phyloP scores from a whole-genome alignment of 2,888 invertebrate species.

The Eilema caniola region DNA sequence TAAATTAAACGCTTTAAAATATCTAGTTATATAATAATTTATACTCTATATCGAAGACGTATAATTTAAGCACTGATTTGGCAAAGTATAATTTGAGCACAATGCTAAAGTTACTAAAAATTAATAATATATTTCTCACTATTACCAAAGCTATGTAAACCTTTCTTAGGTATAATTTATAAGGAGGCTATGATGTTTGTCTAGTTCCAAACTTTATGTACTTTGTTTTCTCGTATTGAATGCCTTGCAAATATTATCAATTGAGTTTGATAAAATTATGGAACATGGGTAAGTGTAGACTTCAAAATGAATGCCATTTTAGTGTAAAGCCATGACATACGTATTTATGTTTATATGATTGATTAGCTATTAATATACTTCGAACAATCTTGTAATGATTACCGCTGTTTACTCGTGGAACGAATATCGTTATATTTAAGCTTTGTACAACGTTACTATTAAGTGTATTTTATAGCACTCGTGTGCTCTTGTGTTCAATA shows the following conservation, averaged over 20 bases:
- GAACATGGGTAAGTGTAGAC: conserved; percentile 1
- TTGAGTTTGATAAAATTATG: no score
- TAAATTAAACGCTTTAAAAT: background rate
- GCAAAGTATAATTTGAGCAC: conserved; percentile 18
- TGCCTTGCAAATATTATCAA: conserved; percentile 12
- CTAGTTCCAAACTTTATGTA: conserved; percentile 54
- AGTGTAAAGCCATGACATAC: conserved; percentile 15
- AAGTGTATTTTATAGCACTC: conserved; percentile 65
- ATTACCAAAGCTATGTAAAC: conserved; percentile 66
- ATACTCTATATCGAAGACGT: background rate
- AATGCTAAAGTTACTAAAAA: conserved; percentile 32
- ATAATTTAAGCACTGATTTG: background rate
- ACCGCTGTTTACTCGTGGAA: conserved; percentile 35
- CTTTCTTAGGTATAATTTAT: conserved; percentile 52
- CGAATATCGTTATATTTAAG: conserved; percentile 53
- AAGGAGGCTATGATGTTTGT: conserved; percentile 67
- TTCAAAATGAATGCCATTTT: conserved; percentile 12
- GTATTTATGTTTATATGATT: conserved; percentile 14
- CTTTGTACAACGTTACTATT: conserved; percentile 57
- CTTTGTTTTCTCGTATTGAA: conserved; percentile 1
- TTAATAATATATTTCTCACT: conserved; percentile 45
- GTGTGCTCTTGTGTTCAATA: conserved; percentile 75
- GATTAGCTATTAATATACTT: conserved; percentile 10
- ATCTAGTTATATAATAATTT: background rate
- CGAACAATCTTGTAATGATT: conserved; percentile 19